Evolutionary conservation across 2,797 vertebrate genomes (phyloP), one percentile per base, ranked within the genome.

Genomic region (Sebastes iracundus): DNA sequence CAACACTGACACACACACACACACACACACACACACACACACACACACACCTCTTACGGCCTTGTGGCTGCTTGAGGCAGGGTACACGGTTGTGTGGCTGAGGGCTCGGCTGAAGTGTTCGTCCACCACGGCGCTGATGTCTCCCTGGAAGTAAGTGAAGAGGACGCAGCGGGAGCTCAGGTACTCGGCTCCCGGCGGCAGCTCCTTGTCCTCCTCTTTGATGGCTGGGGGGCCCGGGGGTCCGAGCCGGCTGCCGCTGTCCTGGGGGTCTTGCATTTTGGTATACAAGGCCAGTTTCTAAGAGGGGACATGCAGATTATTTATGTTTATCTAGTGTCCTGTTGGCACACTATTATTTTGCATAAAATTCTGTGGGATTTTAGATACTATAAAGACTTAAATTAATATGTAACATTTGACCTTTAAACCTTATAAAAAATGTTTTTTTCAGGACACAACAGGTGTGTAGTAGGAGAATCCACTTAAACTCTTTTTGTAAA

Each of bases 101-200:
- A 99, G 96, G 1, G 98, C 98, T 73, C 98, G 95, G 94, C 97
- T 99, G 95, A 99, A 99, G 92, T 99, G 98, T 80, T 99, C 97
- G 12, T 99, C 98, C 88, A 99, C 98, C 88, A 99, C 98, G 0
- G 97, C 92, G 82, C 98, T 99, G 95, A 99, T 98, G 94, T 99
- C 98, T 16, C 98, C 98, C 83, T 99, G 98, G 93, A 99, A 99
- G 90, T 99, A 99, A 30, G 97, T 99, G 95, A 99, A 99, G 77
- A 99, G 96, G 70, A 99, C 97, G 66, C 98, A 99, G 83, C 98
- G 96, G 75, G 98, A 97, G 93, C 87, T 98, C 95, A 99, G 96
- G 94, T 99, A 99, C 93, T 99, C 98, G 0, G 98, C 98, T 80
- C 99, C 98, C 0, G 97, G 97, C 2, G 97, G 97, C 75, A 96